These are phyloP conservation scores for Drosophila limbata DNA, from an alignment of 2,888 invertebrate genomes.

Conservation along the genomic window DNA sequence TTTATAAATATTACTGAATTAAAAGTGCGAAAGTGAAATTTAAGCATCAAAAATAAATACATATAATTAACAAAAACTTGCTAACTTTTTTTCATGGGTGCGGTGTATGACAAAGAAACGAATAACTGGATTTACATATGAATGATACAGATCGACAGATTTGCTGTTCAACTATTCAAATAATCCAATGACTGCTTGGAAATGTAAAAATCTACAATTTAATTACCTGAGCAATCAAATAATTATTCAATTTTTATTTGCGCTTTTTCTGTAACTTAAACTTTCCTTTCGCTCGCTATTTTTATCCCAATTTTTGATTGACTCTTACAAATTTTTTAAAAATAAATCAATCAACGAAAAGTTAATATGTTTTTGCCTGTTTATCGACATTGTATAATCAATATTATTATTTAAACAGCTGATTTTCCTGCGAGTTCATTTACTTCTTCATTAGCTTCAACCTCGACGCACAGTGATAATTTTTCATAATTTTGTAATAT, in stretches of 20 bases:
- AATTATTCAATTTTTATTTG: neutral
- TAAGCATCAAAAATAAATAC: neutral
- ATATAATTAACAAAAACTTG: constrained; percentile 13
- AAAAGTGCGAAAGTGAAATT: constrained; percentile 46
- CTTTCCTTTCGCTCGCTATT: constrained; percentile 5
- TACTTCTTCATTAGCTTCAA: constrained; percentile 47
- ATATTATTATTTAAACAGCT: constrained; percentile 57
- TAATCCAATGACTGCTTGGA: neutral
- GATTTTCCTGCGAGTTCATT: constrained; percentile 54
- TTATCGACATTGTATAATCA: constrained; percentile 44
- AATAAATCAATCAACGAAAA: constrained; percentile 41
- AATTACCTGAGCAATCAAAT: neutral
- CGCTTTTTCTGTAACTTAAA: neutral
- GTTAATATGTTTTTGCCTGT: neutral
- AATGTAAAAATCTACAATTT: neutral
- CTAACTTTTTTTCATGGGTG: constrained; percentile 25
- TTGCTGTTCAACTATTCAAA: neutral
- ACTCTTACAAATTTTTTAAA: constrained; percentile 12
- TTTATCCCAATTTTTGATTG: constrained; percentile 9
- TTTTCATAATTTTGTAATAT: constrained; percentile 41
- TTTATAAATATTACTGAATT: constrained; percentile 36
- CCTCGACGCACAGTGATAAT: constrained; percentile 46
- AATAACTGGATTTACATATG: constrained; percentile 18
- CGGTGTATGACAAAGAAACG: constrained; percentile 4
- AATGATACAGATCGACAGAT: neutral